Base-by-base conservation (phyloP, 1,140 invertebrate genomes). In the Sipha flava region DNA sequence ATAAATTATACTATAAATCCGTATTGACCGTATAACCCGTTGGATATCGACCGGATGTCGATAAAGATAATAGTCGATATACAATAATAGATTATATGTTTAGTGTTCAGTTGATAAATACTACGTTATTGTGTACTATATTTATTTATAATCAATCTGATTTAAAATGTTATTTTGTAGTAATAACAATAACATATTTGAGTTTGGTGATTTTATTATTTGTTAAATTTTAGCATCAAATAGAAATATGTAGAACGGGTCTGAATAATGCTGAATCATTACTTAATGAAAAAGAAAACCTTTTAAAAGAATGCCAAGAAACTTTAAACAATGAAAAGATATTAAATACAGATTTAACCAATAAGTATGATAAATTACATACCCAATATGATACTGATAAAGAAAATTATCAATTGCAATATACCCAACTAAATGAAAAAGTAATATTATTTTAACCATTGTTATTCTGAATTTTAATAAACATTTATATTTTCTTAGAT, bases 221-320 rank as follows among this genome's bases (percentile, higher is more conserved):
- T 9, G 47, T 3, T 40, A 6, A 16, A 26, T 45, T 52, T 59
- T 62, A 80, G 79, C 43, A 80, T 1, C 34, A 81, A 59, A 3
- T 81, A 59, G 66, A 47, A 43, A 4, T 43, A 14, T 79, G 43
- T n/a, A 40, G 79, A 47, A 47, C 23, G 6, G 68, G 47, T 31
- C 45, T 81, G 31, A 59, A 64, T 18, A 45, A 81, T 10, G 73
- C 75, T 43, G 75, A 81, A 57, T 45, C 57, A 21, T 62, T 70
- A 64, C 40, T 81, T 34, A 73, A 73, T 43, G 54, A 80, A 59
- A 80, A 73, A 80, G 79, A 80, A 80, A 80, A 68, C 21, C 14
- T 3, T 59, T 21, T 68, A 79, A 14, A 40, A 54, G 40, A 68
- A 75, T 43, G 37, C 1, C 7, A 34, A 66, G 31, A 26, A 34